Evolutionary conservation across 2,888 invertebrate genomes (phyloP), one percentile per base, ranked within the genome.

Genomic region (Phaedon cochleariae): DNA sequence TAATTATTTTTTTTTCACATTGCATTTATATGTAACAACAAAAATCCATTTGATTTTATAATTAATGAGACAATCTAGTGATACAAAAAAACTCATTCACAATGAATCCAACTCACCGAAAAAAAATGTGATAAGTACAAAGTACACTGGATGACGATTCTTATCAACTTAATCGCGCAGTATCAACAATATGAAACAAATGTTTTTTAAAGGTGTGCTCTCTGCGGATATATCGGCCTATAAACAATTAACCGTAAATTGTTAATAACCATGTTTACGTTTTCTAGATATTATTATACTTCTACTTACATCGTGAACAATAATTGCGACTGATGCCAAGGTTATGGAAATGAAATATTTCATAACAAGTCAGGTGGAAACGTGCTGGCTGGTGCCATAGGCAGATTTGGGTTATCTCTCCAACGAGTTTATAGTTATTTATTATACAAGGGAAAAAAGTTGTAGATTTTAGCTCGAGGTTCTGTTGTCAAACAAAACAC

Each of bases 321-420:
- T 41, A 41, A 41, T 12, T 15, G 41, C 7, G 41, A 41, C 10
- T 41, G 15, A n/a, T n/a, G n/a, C 45, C 45, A 58, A 63, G 53
- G 45, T 52, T 59, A 48, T 45, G 51, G 41, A 41, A 41, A 41
- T 15, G 46, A 17, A 26, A 26, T 58, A 45, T 41, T 62, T 48
- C 26, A 31, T 26, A 37, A 10, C 62, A 29, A 62, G n/a, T 58
- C 48, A 62, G 37, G 62, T 64, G 59, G 53, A 59, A 64, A 51
- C 7, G 26, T 26, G 26, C 26, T 26, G 4, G 26, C 4, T 5
- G 7, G 3, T 7, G 26, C 26, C 4, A 26, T 26, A 5, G 3
- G 26, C 26, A 5, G n/a, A n/a, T n/a, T n/a, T 9, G 9, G 34
- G 34, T 34, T 34, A 34, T 34, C 34, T 34, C 34, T 34, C n/a